phyloP scores from a whole-genome alignment of 2,797 vertebrate species.

The Cossypha caffra region DNA sequence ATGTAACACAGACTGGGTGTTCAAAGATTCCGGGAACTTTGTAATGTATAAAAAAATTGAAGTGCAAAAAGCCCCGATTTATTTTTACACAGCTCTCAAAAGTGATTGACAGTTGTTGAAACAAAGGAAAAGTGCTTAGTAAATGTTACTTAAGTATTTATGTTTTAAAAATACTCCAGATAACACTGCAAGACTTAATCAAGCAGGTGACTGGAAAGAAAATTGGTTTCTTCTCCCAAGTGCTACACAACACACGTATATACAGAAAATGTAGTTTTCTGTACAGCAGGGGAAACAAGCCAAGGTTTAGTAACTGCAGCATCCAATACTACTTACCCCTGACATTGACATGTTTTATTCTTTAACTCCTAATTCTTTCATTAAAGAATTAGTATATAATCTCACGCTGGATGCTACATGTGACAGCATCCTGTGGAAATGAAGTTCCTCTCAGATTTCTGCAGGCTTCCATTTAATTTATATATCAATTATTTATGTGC shows the following conservation, averaged over 20 bases:
- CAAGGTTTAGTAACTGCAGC: background rate
- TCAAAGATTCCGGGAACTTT: constrained; percentile 72
- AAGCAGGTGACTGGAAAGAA: background rate
- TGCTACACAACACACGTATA: rapidly evolving
- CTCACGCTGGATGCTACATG: background rate
- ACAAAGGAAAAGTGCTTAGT: background rate
- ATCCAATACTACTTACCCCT: background rate
- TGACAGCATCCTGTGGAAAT: background rate
- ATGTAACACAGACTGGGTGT: constrained; percentile 9
- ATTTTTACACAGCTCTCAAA: constrained; percentile 55
- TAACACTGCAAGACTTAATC: background rate
- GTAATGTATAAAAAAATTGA: background rate
- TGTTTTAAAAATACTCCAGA: background rate
- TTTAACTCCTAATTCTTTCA: background rate
- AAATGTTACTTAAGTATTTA: background rate
- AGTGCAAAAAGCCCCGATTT: constrained; percentile 55
- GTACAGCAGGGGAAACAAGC: background rate
- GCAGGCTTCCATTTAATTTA: background rate
- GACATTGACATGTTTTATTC: background rate
- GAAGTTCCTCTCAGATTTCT: background rate
- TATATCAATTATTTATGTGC: background rate
- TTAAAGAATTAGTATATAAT: background rate
- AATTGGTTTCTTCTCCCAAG: background rate
- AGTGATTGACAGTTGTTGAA: constrained; percentile 8
- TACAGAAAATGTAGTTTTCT: background rate